Conservation (phyloP, 1,140 invertebrate genomes). For the Pogonomyrmex californicus region DNA sequence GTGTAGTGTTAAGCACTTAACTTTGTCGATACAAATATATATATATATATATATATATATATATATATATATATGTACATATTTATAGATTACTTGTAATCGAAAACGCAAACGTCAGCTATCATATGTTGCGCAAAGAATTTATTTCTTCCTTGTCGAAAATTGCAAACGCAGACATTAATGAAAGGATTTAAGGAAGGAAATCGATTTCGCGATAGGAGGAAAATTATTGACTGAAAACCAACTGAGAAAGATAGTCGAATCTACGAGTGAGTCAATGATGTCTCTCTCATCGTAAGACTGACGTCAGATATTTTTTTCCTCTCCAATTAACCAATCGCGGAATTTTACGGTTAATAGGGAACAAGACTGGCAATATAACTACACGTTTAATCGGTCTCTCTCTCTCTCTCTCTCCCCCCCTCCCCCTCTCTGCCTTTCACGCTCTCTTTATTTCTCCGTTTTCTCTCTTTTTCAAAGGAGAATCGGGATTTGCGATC, state of each 20-base stretch:
- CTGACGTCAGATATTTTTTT: constrained; percentile 26
- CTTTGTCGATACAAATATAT: background rate
- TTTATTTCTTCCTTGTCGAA: background rate
- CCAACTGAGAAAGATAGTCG: background rate
- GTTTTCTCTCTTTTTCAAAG: background rate
- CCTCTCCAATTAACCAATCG: background rate
- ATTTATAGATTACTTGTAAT: background rate
- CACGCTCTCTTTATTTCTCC: no score
- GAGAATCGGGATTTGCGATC: background rate
- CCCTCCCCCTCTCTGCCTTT: no score
- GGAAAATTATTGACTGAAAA: background rate
- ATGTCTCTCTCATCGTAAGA: background rate
- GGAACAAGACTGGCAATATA: background rate
- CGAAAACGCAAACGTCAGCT: constrained; percentile 6
- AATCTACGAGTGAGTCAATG: background rate
- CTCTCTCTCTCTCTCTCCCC: background rate
- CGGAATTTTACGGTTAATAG: background rate
- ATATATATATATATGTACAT: no score
- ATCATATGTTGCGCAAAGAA: background rate
- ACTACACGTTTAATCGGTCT: background rate
- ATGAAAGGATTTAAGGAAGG: background rate
- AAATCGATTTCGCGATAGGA: background rate
- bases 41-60: no score
- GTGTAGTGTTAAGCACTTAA: background rate
- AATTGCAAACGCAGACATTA: background rate